phyloP scores from a whole-genome alignment of 2,888 invertebrate species.

The Cetonia aurata region DNA sequence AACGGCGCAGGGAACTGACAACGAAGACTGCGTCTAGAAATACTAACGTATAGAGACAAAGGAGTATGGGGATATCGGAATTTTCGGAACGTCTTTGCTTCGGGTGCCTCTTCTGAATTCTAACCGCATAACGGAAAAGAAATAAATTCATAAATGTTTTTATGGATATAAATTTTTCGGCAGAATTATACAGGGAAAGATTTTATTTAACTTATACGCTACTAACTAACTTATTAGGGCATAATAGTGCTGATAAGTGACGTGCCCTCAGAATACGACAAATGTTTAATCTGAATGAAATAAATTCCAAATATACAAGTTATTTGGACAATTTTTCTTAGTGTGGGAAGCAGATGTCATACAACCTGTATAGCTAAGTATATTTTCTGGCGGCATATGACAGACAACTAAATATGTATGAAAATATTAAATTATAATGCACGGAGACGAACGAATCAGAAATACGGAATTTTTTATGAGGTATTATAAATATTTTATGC shows the following conservation, averaged over 20 bases:
- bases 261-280: too few species aligned
- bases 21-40: not conserved
- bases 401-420: not conserved
- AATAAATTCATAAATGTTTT: conserved; percentile 37
- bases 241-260: too few species aligned
- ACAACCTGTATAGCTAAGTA: too few species aligned
- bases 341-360: too few species aligned
- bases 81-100: not conserved
- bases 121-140: conserved; percentile 32
- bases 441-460: conserved; percentile 10
- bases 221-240: too few species aligned
- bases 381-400: too few species aligned
- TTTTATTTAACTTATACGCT: too few species aligned
- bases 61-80: not conserved
- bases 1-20: not conserved
- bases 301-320: too few species aligned
- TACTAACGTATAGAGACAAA: not conserved
- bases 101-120: conserved; percentile 22
- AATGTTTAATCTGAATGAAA: too few species aligned
- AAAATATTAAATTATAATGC: conserved; percentile 35
- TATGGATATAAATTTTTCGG: conserved; percentile 39
- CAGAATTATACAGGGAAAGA: too few species aligned
- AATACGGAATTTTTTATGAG: conserved; percentile 27
- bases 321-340: too few species aligned
- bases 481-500: conserved; percentile 34